Conservation (phyloP, 1,140 invertebrate genomes). For the Pomacea maculata region DNA sequence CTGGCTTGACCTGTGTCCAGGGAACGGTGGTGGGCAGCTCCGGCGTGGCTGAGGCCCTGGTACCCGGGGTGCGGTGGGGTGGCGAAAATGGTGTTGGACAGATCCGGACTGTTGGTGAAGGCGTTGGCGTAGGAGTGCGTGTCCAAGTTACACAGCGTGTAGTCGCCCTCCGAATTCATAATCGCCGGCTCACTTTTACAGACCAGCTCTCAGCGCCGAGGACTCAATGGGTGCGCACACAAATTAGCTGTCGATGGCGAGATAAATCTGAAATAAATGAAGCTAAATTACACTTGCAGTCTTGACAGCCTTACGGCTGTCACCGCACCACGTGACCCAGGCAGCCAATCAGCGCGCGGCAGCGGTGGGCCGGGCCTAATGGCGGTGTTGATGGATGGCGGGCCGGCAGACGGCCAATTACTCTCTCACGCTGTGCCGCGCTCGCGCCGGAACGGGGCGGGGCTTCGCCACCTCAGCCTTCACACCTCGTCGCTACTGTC, state of each 20-base stretch:
- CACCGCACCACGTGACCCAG: slow-evolving; percentile 47
- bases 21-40: slow-evolving; percentile 35
- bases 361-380: background rate
- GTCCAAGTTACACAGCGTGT: slow-evolving; percentile 58
- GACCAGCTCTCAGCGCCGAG: slow-evolving; percentile 24
- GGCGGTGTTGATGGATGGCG: slow-evolving; percentile 17
- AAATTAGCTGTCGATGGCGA: slow-evolving; percentile 58
- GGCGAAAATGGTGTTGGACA: slow-evolving; percentile 28
- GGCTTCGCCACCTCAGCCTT: too few relatives aligned
- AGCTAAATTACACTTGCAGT: slow-evolving; percentile 57
- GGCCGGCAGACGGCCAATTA: slow-evolving; percentile 11
- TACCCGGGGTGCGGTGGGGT: slow-evolving; percentile 10
- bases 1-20: slow-evolving; percentile 53
- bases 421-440: background rate
- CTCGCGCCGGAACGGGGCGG: too few relatives aligned
- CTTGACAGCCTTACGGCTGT: slow-evolving; percentile 54
- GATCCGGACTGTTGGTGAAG: slow-evolving; percentile 34
- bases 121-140: slow-evolving; percentile 49
- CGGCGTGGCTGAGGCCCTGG: slow-evolving; percentile 10
- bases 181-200: slow-evolving; percentile 13
- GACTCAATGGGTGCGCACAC: slow-evolving; percentile 34
- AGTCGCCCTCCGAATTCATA: slow-evolving; percentile 58
- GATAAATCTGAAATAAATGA: slow-evolving; percentile 64
- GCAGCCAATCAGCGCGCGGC: slow-evolving; percentile 47
- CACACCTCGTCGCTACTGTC: too few relatives aligned